These are phyloP conservation scores for Phyto melanocephala DNA, from an alignment of 2,888 invertebrate genomes.

Conservation along the genomic window DNA sequence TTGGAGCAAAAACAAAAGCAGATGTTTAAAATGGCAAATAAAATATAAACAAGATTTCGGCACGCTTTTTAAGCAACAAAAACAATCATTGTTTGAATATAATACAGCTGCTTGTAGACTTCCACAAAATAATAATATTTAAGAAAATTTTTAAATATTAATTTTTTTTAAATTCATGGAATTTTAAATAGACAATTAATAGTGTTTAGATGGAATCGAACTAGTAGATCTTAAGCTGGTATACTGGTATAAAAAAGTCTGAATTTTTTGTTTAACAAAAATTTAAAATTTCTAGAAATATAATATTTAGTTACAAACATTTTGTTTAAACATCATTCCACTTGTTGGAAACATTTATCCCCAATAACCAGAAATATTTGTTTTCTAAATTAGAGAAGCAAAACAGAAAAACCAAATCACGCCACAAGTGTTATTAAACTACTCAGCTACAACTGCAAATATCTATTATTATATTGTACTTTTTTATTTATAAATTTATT, in stretches of 20 bases:
- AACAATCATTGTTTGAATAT: background rate
- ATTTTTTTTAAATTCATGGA: background rate
- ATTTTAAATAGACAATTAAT: background rate
- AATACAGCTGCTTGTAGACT: conserved; percentile 13
- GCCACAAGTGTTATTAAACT: conserved; percentile 21
- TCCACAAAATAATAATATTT: background rate
- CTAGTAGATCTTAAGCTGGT: too few relatives aligned
- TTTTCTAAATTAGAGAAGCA: too few relatives aligned
- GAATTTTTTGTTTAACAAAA: too few relatives aligned
- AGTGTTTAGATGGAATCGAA: too few relatives aligned
- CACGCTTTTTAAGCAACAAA: background rate
- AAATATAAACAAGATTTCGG: background rate
- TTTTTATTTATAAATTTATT: background rate
- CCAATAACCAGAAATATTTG: background rate
- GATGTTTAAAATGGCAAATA: conserved; percentile 15
- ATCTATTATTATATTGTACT: too few relatives aligned
- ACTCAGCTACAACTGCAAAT: background rate
- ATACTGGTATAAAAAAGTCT: too few relatives aligned
- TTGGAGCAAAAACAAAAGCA: conserved; percentile 11
- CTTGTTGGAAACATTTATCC: conserved; percentile 7
- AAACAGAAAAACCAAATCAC: conserved; percentile 10
- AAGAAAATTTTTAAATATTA: background rate
- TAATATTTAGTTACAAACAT: too few relatives aligned
- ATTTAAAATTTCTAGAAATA: too few relatives aligned
- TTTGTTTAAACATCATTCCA: background rate